phyloP scores from a whole-genome alignment of 2,113 vertebrate genomes.

The Osmerus mordax region DNA sequence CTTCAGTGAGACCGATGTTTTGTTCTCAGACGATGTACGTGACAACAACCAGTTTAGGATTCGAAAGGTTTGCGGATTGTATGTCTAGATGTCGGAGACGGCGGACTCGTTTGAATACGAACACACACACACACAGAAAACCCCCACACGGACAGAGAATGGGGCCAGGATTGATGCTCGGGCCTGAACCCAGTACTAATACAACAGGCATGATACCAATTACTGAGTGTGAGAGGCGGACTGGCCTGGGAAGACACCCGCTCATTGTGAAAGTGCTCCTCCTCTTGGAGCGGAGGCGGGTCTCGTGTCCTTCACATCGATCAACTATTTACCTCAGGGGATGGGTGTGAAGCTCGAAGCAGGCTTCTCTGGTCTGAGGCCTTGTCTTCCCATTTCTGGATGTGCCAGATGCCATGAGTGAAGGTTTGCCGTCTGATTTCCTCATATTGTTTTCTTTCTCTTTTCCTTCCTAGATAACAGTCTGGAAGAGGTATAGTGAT shows the following conservation, averaged over 20 bases:
- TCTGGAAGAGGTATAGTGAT: conserved; percentile 98
- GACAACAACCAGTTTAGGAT: too few species aligned
- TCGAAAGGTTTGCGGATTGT: too few species aligned
- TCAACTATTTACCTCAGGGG: conserved; percentile 3
- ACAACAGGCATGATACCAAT: conserved; percentile 60
- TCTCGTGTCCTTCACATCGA: conserved; percentile 15
- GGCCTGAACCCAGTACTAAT: conserved; percentile 41
- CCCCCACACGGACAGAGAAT: too few species aligned
- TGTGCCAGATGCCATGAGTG: neutral
- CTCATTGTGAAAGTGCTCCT: conserved; percentile 13
- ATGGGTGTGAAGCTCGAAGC: neutral
- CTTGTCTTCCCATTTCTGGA: too few species aligned
- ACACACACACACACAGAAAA: too few species aligned
- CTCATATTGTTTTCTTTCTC: conserved; percentile 26
- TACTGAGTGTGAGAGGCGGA: conserved; percentile 32
- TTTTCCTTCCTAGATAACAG: conserved; percentile 79
- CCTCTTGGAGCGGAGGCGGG: conserved; percentile 16
- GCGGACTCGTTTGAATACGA: too few species aligned
- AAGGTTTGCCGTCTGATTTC: neutral
- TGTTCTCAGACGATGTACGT: too few species aligned
- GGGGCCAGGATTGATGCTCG: neutral
- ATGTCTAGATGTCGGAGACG: too few species aligned
- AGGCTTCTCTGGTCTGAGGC: too few species aligned
- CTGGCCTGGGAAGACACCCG: conserved; percentile 1
- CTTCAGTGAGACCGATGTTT: too few species aligned